phyloP scores from a whole-genome alignment of 2,113 vertebrate genomes.

The Silurus meridionalis region DNA sequence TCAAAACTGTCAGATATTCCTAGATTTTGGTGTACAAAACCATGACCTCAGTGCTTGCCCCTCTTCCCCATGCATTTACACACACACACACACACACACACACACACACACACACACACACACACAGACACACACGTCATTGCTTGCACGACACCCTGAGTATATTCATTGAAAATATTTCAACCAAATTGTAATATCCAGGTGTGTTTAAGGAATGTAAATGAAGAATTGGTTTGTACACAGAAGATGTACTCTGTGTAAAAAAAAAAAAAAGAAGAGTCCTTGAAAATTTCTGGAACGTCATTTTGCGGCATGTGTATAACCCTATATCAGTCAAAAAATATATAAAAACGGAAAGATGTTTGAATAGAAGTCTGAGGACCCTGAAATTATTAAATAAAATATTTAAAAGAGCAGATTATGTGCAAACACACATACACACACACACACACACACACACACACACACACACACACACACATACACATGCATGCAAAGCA shows the following conservation, averaged over 20 bases:
- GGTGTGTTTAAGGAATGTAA: constrained; percentile 19
- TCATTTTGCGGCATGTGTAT: not conserved
- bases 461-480: not conserved
- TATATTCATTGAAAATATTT: constrained; percentile 2
- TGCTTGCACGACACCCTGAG: not conserved
- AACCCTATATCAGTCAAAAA: not conserved
- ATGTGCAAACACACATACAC: not conserved
- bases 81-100: not conserved
- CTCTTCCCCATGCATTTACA: not conserved
- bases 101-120: constrained; percentile 1
- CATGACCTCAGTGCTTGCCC: not conserved
- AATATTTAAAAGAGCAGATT: not conserved
- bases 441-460: not conserved
- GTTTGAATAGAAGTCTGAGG: not conserved
- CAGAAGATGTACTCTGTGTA: not conserved
- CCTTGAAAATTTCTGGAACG: constrained; percentile 17
- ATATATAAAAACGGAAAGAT: not conserved
- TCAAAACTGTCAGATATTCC: constrained; percentile 5
- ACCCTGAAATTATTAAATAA: not conserved
- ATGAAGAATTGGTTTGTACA: constrained; percentile 15
- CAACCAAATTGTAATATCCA: not conserved
- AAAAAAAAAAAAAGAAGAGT: not conserved
- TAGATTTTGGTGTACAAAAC: not conserved
- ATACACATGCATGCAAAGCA: not conserved
- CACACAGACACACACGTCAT: not conserved